Base-by-base conservation (phyloP, 2,797 vertebrate species). In the Macropus fuliginosus region DNA sequence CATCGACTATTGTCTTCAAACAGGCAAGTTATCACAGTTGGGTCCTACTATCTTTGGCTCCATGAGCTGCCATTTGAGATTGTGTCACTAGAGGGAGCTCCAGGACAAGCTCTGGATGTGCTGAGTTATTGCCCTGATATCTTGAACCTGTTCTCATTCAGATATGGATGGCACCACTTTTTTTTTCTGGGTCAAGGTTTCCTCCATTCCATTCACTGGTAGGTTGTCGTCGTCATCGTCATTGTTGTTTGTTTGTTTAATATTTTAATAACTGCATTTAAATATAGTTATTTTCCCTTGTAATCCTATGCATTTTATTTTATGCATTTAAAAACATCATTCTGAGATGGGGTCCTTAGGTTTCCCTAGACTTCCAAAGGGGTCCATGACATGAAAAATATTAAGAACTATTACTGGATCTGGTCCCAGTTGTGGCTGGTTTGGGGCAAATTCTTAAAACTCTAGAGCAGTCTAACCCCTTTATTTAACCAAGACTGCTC, bases 1-100 rank as follows among this genome's bases (percentile, higher is more conserved):
- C 74, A 46, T 21, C 91, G 74, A 18, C 29, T 46, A 2, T 18
- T 24, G 40, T 14, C 34, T 62, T 4, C 62, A 91, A 94, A 11
- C 40, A 0, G 40, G 46, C 31, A 90, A 34, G 0, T 54, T 8
- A 0, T 50, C 0, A 4, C 55, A 3, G 5, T n/a, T 18, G 24
- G 1, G 14, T 18, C 10, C 31, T 16, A 91, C 24, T 1, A 91
- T 55, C 54, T 62, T 91, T 12, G n/a, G 9, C 50, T 12, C 13
- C 91, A 29, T 81, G 3, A 90, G 11, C 50, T 56, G 40, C 50
- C 11, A 46, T 96, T 89, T 93, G 87, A 91, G 16, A n/a, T 87
- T 2, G 0, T 3, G 55, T 4, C 98, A 93, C 95, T 93, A 98
- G 98, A 97, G 97, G 97, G 97, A 93, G 29, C 96, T 96, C 97